Evolutionary conservation across 1,140 invertebrate species (phyloP).

Genomic region (Physella acuta): DNA sequence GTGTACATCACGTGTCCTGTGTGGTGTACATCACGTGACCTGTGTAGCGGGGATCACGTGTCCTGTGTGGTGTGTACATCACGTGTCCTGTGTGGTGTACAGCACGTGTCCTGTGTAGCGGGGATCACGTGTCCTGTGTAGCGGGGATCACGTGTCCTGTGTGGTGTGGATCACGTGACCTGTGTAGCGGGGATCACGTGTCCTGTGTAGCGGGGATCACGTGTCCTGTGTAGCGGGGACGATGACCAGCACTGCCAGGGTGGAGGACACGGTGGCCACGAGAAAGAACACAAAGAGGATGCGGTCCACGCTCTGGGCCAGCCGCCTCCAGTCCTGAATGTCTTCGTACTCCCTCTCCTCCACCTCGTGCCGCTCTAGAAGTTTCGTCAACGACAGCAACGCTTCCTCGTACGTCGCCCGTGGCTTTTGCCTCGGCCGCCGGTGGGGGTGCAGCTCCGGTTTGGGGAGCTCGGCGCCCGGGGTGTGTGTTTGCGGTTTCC

Average conservation of each 20-base stretch:
- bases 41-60: no score
- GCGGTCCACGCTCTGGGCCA: conserved; percentile 65
- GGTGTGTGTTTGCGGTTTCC: neutral
- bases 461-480: neutral
- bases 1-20: no score
- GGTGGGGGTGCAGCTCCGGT: neutral
- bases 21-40: no score
- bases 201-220: neutral
- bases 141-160: neutral
- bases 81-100: neutral
- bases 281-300: conserved; percentile 68
- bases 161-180: neutral
- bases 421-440: neutral
- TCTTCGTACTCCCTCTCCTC: conserved; percentile 51
- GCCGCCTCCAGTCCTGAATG: conserved; percentile 64
- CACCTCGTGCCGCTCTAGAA: conserved; percentile 50
- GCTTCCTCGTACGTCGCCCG: conserved; percentile 47
- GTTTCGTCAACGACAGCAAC: conserved; percentile 45
- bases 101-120: neutral
- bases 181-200: neutral
- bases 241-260: conserved; percentile 60
- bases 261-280: conserved; percentile 62
- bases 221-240: conserved; percentile 35
- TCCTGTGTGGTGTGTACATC: neutral
- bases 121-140: neutral